Base-by-base conservation (phyloP, 1,140 invertebrate species). In the Aphaenogaster floridana region DNA sequence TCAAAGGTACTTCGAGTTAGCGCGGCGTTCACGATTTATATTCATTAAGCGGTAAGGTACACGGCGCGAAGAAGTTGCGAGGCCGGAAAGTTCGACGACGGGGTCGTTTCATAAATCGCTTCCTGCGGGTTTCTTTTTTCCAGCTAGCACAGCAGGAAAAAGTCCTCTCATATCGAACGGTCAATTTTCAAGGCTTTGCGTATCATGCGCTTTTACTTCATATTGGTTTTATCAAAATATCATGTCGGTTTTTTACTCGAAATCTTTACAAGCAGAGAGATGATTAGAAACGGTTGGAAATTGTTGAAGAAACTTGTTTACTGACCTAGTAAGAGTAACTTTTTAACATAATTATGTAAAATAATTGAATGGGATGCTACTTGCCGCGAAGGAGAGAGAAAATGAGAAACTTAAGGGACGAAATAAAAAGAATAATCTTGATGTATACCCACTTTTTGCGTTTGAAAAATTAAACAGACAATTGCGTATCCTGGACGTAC, bases 11-110 rank as follows among this genome's bases (percentile, higher is more conserved):
- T 63, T 64, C 61, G 68, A 64, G 86, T 48, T 87, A 85, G 63
- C 69, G 15, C 50, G 39, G 57, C 45, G 36, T 61, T 76, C 50
- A 50, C 86, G 61, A 87, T 87, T 87, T 87, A 87, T 87, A 87
- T 87, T 87, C 86, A 87, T 87, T 87, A 87, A 87, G 69, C 80
- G 79, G 68, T 28, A 85, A 72, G 80, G 45, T 85, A 76, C 48
- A 87, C 86, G 57, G 68, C 61, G 48, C 48, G 61, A 77, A 77
- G 80, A 87, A 87, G 80, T 87, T 87, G 48, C 80, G 48, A 52
- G 59, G 48, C 42, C 78, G 68, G 48, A 85, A 87, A 87, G 48
- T 87, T 87, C 57, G 66, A 66, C 45, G 86, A 28, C 69, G 69
- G 48, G 48, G 59, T 52, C 50, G 59, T 85, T 85, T 87, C 80